Evolutionary conservation across 2,797 vertebrate genomes (phyloP).

Genomic region (Mormyrops boulengeri): DNA sequence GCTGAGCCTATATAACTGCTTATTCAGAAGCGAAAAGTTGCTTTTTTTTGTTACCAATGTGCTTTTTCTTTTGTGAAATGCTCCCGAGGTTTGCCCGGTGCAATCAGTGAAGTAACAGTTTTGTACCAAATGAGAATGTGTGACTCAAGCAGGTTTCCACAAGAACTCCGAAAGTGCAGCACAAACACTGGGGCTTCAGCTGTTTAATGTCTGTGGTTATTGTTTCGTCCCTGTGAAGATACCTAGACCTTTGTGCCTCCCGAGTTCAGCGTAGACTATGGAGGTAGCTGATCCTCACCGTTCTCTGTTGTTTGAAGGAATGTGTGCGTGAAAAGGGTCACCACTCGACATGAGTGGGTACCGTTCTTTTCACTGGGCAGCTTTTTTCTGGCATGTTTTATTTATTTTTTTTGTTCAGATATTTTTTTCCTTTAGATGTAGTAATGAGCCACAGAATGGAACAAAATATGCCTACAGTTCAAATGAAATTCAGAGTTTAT

Average conservation of each 20-base stretch:
- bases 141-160: not conserved
- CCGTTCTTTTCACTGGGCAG: not conserved
- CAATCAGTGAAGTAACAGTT: not conserved
- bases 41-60: not conserved
- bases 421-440: not conserved
- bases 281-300: not conserved
- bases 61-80: not conserved
- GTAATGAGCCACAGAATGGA: not conserved
- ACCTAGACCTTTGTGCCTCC: not conserved
- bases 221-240: not conserved
- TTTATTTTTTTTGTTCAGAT: not conserved
- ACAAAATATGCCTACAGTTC: not conserved
- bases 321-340: not conserved
- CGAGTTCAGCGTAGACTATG: not conserved
- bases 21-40: not conserved
- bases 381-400: not conserved
- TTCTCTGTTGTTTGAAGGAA: not conserved
- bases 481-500: not conserved
- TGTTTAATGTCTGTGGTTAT: not conserved
- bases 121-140: not conserved
- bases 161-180: not conserved
- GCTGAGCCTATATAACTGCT: slow-evolving; percentile 11
- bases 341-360: not conserved
- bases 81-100: not conserved
- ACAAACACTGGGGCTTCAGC: not conserved